A percentile compares a stretch with the other conserved stretches of the same genome.
Conservation (phyloP, 2,888 invertebrate species). For the Meganola albula region DNA sequence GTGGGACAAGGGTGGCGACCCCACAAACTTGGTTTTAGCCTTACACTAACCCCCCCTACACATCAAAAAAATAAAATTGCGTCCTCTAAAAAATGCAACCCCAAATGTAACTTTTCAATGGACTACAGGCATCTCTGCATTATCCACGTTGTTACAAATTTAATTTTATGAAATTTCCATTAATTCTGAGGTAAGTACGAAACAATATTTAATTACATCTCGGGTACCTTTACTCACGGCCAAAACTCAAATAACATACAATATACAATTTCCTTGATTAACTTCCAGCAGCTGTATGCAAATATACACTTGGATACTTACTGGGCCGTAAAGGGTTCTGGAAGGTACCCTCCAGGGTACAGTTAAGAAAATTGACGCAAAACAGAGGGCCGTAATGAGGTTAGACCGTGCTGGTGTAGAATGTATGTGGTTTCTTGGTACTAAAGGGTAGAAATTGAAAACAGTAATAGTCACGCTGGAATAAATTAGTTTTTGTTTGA, state of each 20-base stretch:
- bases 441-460: slow-evolving; percentile 17
- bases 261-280: slow-evolving; percentile 45
- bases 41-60: too few species aligned
- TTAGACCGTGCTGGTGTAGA: slow-evolving; percentile 29
- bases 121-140: too few species aligned
- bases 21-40: too few species aligned
- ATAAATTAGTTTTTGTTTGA: slow-evolving; percentile 17
- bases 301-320: slow-evolving; percentile 39
- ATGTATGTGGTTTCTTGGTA: slow-evolving; percentile 22
- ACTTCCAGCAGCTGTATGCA: slow-evolving; percentile 45
- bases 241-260: slow-evolving; percentile 36
- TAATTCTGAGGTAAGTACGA: too few species aligned
- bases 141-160: too few species aligned
- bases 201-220: background rate
- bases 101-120: too few species aligned
- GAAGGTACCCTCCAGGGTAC: slow-evolving; percentile 40
- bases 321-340: slow-evolving; percentile 31
- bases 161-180: too few species aligned
- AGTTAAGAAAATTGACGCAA: slow-evolving; percentile 53
- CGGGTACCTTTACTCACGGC: too few species aligned
- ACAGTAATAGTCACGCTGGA: slow-evolving; percentile 6
- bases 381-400: slow-evolving; percentile 44
- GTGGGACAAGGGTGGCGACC: too few species aligned
- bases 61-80: too few species aligned
- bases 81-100: too few species aligned